These are phyloP conservation scores for Alectura lathami DNA, from an alignment of 2,113 vertebrate genomes.

Conservation along the genomic window DNA sequence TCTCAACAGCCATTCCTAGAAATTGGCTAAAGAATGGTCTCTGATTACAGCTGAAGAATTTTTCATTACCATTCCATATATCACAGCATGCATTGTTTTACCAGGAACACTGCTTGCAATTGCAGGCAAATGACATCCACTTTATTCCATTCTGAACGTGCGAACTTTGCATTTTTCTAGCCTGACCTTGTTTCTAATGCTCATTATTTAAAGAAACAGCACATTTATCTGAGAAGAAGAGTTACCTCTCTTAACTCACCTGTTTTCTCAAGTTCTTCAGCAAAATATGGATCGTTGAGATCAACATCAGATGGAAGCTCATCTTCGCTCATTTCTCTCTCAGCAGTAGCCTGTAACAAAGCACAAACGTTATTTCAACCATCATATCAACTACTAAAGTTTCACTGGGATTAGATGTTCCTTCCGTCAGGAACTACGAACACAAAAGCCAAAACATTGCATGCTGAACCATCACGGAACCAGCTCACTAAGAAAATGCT, in stretches of 20 bases:
- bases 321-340: conserved; percentile 79
- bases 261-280: conserved; percentile 82
- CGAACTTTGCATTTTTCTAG: background rate
- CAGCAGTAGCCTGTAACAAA: conserved; percentile 65
- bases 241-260: conserved; percentile 71
- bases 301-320: conserved; percentile 89
- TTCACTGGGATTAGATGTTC: background rate
- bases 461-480: background rate
- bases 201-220: background rate
- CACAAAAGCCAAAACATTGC: background rate
- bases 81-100: background rate
- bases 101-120: background rate
- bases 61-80: background rate
- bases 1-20: background rate
- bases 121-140: background rate
- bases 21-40: background rate
- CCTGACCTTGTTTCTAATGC: background rate
- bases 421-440: background rate
- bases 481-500: background rate
- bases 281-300: conserved; percentile 89
- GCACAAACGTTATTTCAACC: background rate
- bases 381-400: background rate
- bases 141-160: background rate
- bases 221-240: background rate
- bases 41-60: background rate